Evolutionary conservation across 2,113 vertebrate species (phyloP).

Genomic region (Recurvirostra avosetta): DNA sequence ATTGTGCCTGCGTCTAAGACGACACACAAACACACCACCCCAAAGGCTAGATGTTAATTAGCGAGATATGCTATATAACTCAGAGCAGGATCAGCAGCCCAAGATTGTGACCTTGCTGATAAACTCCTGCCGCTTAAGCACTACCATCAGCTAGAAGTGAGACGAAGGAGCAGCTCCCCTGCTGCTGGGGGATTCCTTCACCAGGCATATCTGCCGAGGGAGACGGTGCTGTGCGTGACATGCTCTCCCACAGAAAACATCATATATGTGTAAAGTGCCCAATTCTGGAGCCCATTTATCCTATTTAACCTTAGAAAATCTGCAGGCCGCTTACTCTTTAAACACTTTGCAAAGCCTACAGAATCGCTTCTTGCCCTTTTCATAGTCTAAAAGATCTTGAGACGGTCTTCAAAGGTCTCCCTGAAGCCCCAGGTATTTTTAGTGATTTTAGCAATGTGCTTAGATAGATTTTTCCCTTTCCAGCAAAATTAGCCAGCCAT

Average conservation of each 20-base stretch:
- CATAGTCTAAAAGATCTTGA: background rate
- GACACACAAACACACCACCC: background rate
- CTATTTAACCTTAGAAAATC: background rate
- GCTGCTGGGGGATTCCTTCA: background rate
- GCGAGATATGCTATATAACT: background rate
- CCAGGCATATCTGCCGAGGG: background rate
- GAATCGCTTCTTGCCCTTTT: background rate
- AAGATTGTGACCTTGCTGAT: background rate
- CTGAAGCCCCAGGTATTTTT: conserved; percentile 4
- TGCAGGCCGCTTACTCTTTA: background rate
- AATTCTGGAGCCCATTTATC: background rate
- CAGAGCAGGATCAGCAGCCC: background rate
- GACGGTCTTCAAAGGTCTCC: background rate
- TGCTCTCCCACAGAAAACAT: background rate
- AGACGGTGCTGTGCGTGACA: background rate
- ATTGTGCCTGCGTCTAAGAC: background rate
- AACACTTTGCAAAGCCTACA: background rate
- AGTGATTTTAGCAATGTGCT: conserved; percentile 14
- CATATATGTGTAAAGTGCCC: background rate
- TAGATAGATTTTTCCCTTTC: conserved; percentile 45
- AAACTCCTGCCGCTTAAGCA: background rate
- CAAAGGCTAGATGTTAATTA: background rate
- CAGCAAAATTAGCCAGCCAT: conserved; percentile 29
- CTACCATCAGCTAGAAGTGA: background rate
- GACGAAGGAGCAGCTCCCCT: background rate